Conservation (phyloP, 2,797 vertebrate species). For the Perodicticus potto region DNA sequence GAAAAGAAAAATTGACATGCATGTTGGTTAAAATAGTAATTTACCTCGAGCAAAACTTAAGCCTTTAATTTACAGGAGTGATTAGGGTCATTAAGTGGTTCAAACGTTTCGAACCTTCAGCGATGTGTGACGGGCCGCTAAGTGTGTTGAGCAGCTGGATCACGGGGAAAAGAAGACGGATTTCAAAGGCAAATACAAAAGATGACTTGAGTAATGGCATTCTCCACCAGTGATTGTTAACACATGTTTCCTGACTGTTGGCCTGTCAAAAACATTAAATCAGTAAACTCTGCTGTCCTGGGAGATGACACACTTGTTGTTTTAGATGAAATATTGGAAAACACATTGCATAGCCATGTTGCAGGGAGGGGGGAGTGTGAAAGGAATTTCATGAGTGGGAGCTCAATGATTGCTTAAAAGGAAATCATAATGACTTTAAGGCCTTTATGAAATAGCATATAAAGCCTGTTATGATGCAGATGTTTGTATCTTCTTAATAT, state of each 20-base stretch:
- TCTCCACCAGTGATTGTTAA: no score
- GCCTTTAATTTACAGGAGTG: not conserved
- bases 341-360: no score
- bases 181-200: not conserved
- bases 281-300: not conserved
- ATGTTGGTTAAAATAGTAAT: no score
- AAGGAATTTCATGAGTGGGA: not conserved
- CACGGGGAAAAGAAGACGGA: not conserved
- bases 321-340: not conserved
- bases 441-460: not conserved
- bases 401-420: not conserved
- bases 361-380: no score
- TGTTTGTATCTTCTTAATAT: not conserved
- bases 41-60: not conserved
- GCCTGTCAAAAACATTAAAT: not conserved
- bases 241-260: not conserved
- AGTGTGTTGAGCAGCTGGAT: no score
- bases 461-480: not conserved
- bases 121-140: rapidly evolving
- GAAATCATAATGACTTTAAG: not conserved
- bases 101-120: not conserved
- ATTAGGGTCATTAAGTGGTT: not conserved
- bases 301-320: not conserved
- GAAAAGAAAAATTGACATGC: not conserved
- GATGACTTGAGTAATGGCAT: not conserved